Evolutionary conservation across 2,797 vertebrate genomes (phyloP).

Genomic region (Trichosurus vulpecula): DNA sequence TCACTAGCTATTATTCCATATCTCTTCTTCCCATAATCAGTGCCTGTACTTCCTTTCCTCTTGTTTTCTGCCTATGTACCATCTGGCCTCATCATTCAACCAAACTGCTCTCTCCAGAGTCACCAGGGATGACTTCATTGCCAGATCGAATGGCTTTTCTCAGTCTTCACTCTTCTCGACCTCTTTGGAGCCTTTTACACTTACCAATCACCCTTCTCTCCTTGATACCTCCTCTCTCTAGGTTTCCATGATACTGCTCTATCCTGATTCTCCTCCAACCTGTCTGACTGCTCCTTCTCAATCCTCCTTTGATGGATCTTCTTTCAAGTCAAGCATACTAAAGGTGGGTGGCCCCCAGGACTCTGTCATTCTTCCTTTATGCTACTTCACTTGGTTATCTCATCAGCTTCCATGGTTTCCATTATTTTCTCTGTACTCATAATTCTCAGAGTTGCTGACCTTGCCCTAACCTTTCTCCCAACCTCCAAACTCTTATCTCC

Average conservation of each 20-base stretch:
- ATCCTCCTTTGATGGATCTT: neutral
- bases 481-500: neutral
- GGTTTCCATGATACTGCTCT: neutral
- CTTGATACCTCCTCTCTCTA: neutral
- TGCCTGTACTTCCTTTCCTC: neutral
- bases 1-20: neutral
- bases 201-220: neutral
- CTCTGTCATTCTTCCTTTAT: neutral
- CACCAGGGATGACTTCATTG: neutral
- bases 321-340: neutral
- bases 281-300: neutral
- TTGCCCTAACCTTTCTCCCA: neutral
- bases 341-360: neutral
- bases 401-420: neutral
- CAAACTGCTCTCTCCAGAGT: neutral
- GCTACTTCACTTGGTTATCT: neutral
- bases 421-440: neutral
- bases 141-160: neutral
- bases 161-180: neutral
- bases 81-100: neutral
- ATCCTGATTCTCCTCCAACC: neutral
- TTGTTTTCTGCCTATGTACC: neutral
- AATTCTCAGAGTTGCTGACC: neutral
- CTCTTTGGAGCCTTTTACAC: neutral
- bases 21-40: neutral